phyloP scores from a whole-genome alignment of 2,797 vertebrate species.

The Meda fulgida region DNA sequence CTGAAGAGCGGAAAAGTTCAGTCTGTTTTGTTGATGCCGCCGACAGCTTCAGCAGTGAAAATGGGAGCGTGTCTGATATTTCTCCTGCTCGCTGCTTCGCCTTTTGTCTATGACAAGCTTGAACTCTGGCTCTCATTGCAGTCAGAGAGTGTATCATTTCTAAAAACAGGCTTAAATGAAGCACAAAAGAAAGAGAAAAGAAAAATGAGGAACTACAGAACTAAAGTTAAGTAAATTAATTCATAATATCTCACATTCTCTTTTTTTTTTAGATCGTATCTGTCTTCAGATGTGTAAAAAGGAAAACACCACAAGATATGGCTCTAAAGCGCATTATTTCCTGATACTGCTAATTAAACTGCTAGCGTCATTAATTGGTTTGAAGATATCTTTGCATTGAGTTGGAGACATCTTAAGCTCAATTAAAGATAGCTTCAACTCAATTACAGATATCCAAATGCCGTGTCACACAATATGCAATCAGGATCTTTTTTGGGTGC shows the following conservation, averaged over 20 bases:
- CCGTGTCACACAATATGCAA: conserved; percentile 77
- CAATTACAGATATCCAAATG: conserved; percentile 86
- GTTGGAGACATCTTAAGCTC: conserved; percentile 84
- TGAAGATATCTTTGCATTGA: conserved; percentile 83
- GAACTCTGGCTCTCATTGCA: conserved; percentile 70
- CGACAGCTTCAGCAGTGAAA: conserved; percentile 66
- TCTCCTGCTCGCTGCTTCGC: conserved; percentile 69
- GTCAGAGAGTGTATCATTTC: conserved; percentile 70
- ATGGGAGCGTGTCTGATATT: conserved; percentile 68
- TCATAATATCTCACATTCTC: conserved; percentile 74
- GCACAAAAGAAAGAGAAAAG: conserved; percentile 61
- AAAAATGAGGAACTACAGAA: conserved; percentile 67
- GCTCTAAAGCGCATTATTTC: conserved; percentile 80
- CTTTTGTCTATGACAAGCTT: conserved; percentile 73
- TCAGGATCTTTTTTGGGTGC: conserved; percentile 71
- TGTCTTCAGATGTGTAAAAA: conserved; percentile 82
- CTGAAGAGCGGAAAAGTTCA: conserved; percentile 61
- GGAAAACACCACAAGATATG: conserved; percentile 78
- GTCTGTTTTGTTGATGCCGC: conserved; percentile 74
- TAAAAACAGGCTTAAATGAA: conserved; percentile 74
- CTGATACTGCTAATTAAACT: conserved; percentile 86
- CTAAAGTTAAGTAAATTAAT: conserved; percentile 80
- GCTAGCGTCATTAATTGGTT: conserved; percentile 84
- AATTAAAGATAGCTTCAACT: conserved; percentile 85
- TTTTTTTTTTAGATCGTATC: conserved; percentile 74